Evolutionary conservation across 2,888 invertebrate species (phyloP).

Genomic region (Homarus gammarus): DNA sequence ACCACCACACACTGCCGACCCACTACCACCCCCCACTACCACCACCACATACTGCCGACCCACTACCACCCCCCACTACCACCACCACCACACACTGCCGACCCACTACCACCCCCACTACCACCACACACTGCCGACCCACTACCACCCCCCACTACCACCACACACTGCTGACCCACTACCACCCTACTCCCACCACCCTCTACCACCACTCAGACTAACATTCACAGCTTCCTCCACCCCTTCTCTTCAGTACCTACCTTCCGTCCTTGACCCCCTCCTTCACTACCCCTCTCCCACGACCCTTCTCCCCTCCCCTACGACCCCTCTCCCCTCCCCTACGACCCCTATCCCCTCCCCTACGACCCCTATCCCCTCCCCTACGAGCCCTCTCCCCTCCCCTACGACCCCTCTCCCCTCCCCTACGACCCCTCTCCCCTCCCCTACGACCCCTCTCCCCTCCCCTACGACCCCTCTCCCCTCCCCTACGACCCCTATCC

Average conservation of each 20-base stretch:
- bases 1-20: too few species aligned
- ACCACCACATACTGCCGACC: neutral
- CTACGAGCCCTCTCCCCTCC: neutral
- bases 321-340: neutral
- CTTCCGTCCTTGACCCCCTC: too few species aligned
- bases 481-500: neutral
- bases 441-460: neutral
- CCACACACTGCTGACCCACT: too few species aligned
- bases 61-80: neutral
- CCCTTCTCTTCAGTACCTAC: neutral
- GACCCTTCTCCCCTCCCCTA: neutral
- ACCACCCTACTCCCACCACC: neutral
- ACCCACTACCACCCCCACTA: neutral
- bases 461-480: neutral
- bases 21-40: too few species aligned
- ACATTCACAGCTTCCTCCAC: neutral
- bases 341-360: neutral
- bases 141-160: neutral
- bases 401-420: neutral
- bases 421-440: neutral
- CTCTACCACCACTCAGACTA: neutral
- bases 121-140: neutral
- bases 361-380: neutral
- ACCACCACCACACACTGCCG: neutral
- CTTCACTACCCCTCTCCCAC: too few species aligned